Base-by-base conservation (phyloP, 1,140 invertebrate genomes). In the Heterodera carotae region DNA sequence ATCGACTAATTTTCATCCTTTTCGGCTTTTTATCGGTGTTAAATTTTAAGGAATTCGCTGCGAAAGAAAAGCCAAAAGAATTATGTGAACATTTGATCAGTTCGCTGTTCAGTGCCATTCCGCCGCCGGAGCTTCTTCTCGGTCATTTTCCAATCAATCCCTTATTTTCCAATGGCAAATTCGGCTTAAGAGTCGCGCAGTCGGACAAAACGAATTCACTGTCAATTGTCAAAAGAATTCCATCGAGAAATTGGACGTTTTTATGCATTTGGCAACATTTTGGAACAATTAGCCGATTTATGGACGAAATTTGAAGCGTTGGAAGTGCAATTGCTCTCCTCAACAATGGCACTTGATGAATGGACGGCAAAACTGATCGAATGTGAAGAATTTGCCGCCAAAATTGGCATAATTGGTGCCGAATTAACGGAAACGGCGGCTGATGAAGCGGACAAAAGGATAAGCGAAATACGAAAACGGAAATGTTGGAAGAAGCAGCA, bases 181-280 rank as follows among this genome's bases (percentile, higher is more conserved):
- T 56, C 18, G 48, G 15, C 48, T 56, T 56, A 56, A 56, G 48
- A 56, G 22, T 56, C 22, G 2, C 48, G 18, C 48, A 22, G 22
- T 15, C 22, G 48, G 15, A 5, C 12, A 22, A 5, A 43, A 6
- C 48, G 82, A 82, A 62, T 81, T 64, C 75, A 59, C 74, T n/a
- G 78, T 84, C 15, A 76, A 64, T 73, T 72, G 53, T 48, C 48
- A 34, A 31, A 34, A 15, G 31, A 39, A 68, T 36, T 34, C 18
- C 48, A 18, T 31, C 56, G 56, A 15, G 34, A 60, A 39, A 56
- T 76, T 76, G 33, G 64, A 27, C 43, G 36, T 31, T 31, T 48
- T 67, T 76, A 34, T n/a, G 48, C 3, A 36, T 76, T 76, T 27
- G 34, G 39, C 43, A 64, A 29, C 43, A 27, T 64, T 74, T 74